Conservation (phyloP, 2,797 vertebrate species). For the Borostomias antarcticus region DNA sequence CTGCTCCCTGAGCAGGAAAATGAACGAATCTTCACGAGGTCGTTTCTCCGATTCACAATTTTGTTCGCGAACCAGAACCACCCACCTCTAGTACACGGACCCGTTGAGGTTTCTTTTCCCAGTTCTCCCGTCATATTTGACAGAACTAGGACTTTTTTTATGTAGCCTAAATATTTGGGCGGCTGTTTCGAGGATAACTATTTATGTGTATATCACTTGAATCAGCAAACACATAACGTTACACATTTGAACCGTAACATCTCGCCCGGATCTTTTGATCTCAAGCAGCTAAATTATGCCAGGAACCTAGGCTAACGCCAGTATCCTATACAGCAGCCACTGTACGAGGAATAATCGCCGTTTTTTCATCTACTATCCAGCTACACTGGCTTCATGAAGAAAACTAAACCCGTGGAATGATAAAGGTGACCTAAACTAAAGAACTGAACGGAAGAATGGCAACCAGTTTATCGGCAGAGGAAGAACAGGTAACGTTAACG, state of each 20-base stretch:
- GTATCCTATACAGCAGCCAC: not conserved
- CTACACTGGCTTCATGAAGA: conserved; percentile 23
- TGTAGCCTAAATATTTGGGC: too few species aligned
- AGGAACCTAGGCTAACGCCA: not conserved
- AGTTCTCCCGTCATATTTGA: too few species aligned
- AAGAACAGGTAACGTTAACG: conserved; percentile 87
- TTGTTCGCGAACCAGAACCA: too few species aligned
- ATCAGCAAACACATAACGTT: too few species aligned
- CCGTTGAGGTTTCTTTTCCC: too few species aligned
- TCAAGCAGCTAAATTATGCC: conserved; percentile 11
- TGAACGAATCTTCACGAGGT: too few species aligned
- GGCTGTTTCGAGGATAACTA: too few species aligned
- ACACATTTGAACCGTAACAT: conserved; percentile 1
- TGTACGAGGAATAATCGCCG: not conserved
- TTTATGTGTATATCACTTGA: too few species aligned
- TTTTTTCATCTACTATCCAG: conserved; percentile 6
- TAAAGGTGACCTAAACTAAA: conserved; percentile 32
- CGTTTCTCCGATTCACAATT: too few species aligned
- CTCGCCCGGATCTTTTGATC: not conserved
- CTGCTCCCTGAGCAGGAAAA: too few species aligned
- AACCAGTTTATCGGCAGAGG: conserved; percentile 87
- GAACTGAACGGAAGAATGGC: conserved; percentile 75
- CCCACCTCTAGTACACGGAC: too few species aligned
- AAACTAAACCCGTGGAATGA: conserved; percentile 2
- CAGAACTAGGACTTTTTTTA: too few species aligned